Evolutionary conservation across 92 coral and sea anemone species (phyloP).

Genomic region (Palythoa grandiflora): DNA sequence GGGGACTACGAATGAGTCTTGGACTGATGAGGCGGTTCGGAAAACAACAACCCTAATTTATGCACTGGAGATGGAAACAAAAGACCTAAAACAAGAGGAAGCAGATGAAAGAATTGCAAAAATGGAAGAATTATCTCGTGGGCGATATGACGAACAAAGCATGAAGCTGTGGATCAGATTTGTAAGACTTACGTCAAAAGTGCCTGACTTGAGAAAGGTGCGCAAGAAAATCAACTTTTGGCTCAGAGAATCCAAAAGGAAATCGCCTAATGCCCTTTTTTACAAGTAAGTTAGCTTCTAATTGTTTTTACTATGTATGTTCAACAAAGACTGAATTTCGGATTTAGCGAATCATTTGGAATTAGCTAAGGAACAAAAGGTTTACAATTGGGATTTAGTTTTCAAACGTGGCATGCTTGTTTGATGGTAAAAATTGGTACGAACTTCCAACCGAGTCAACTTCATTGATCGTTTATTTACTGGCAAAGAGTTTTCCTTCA

Average conservation of each 20-base stretch:
- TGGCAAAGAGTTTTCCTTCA: no score
- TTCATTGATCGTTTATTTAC: no score
- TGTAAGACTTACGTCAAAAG: conserved; percentile 59
- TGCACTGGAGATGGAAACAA: conserved; percentile 76
- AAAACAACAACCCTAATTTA: conserved; percentile 61
- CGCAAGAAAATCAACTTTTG: conserved; percentile 62
- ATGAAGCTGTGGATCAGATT: conserved; percentile 79
- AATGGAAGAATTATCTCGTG: conserved; percentile 57
- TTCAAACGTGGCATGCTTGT: no score
- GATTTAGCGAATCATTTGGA: no score
- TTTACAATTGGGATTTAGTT: no score
- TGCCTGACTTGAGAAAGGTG: conserved; percentile 62
- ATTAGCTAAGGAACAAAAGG: no score
- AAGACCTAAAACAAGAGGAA: conserved; percentile 60
- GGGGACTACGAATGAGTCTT: conserved; percentile 56
- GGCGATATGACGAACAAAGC: conserved; percentile 58
- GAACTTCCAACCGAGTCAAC: no score
- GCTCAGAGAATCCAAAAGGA: conserved; percentile 65
- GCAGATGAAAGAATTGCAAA: conserved; percentile 64
- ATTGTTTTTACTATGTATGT: neutral
- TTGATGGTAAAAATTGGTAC: no score
- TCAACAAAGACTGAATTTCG: no score
- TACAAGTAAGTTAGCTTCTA: conserved; percentile 73
- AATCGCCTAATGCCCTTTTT: conserved; percentile 79
- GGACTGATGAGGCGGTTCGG: conserved; percentile 65